Conservation (phyloP, 2,797 vertebrate genomes). For the Synanceia verrucosa region DNA sequence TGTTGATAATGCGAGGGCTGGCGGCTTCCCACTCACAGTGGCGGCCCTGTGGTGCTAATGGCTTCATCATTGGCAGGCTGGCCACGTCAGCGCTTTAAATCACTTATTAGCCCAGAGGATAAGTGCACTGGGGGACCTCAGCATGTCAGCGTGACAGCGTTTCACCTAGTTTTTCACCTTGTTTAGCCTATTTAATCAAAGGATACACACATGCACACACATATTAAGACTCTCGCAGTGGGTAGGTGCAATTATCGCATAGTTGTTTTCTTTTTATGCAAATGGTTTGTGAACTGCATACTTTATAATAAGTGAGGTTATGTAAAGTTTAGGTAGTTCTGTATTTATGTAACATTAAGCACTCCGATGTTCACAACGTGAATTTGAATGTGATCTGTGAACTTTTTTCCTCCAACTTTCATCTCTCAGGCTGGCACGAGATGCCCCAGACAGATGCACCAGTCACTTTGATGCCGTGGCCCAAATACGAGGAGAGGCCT, state of each 20-base stretch:
- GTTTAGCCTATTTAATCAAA: slow-evolving; percentile 54
- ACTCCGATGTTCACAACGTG: background rate
- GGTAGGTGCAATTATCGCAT: slow-evolving; percentile 7
- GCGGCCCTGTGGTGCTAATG: slow-evolving; percentile 71
- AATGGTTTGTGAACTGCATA: background rate
- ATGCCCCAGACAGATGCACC: slow-evolving; percentile 90
- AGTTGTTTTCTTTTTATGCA: slow-evolving; percentile 9
- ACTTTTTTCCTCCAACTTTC: background rate
- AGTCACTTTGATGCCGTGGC: slow-evolving; percentile 90
- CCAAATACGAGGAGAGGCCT: slow-evolving; percentile 94
- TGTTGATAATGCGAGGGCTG: slow-evolving; percentile 69
- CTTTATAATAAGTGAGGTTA: background rate
- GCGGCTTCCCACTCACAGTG: slow-evolving; percentile 64
- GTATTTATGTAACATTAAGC: background rate
- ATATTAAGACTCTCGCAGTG: background rate
- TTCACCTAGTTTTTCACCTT: slow-evolving; percentile 30
- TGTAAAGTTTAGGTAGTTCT: background rate
- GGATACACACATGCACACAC: background rate
- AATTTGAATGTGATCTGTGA: background rate
- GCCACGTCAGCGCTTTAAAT: slow-evolving; percentile 70
- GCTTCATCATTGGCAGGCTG: slow-evolving; percentile 74
- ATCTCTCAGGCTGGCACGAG: slow-evolving; percentile 79
- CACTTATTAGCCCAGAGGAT: slow-evolving; percentile 65
- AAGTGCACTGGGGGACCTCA: slow-evolving; percentile 47
- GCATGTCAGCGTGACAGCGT: slow-evolving; percentile 39